These are phyloP conservation scores for Pampus argenteus DNA, from an alignment of 2,797 vertebrate genomes.

Conservation along the genomic window DNA sequence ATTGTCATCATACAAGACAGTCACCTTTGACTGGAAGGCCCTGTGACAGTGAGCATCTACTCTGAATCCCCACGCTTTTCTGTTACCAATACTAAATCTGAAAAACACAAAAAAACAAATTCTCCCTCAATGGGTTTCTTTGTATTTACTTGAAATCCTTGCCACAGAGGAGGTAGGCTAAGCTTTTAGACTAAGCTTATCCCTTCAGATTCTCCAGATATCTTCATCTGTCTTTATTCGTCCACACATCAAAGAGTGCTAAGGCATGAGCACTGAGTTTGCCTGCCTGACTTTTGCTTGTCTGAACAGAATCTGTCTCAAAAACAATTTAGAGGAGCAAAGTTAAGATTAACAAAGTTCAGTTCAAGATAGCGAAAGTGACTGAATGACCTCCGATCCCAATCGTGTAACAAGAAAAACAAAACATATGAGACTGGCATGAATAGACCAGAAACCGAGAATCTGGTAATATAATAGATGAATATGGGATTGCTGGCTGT, in stretches of 20 bases:
- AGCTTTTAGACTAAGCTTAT: not conserved
- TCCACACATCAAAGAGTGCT: slow-evolving; percentile 16
- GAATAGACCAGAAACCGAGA: not conserved
- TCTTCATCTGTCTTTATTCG: not conserved
- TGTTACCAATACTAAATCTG: not conserved
- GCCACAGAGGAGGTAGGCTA: not conserved
- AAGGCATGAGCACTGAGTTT: not conserved
- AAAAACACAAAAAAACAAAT: not conserved
- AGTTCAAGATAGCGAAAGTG: not conserved
- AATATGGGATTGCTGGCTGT: not conserved
- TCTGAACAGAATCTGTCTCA: slow-evolving; percentile 14
- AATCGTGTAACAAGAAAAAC: not conserved
- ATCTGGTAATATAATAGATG: not conserved
- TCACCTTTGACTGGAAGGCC: not conserved
- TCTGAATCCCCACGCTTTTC: not conserved
- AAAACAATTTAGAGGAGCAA: not conserved
- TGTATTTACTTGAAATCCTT: not conserved
- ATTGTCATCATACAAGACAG: slow-evolving; percentile 21
- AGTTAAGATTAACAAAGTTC: not conserved
- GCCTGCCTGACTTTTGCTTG: not conserved
- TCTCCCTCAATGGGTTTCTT: not conserved
- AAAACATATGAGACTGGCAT: not conserved
- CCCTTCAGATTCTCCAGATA: slow-evolving; percentile 3
- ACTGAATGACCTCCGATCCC: not conserved
- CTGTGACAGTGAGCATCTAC: not conserved